Evolutionary conservation across 2,113 vertebrate species (phyloP).

Genomic region (Poeciliopsis retropinna): DNA sequence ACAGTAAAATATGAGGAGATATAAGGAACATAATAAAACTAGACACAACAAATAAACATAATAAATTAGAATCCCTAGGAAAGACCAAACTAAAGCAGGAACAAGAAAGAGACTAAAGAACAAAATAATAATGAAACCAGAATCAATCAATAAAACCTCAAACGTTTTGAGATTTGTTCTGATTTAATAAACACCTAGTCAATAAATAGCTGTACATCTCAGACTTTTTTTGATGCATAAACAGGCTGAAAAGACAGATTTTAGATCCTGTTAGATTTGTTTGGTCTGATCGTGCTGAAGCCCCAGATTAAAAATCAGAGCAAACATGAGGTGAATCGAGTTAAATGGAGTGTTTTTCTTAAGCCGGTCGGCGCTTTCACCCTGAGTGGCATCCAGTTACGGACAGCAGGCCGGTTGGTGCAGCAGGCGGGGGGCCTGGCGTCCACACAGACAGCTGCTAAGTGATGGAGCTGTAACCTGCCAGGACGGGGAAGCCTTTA

Average conservation of each 20-base stretch:
- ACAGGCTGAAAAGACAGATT: neutral
- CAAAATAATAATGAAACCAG: no score
- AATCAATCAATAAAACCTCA: no score
- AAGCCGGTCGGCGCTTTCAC: neutral
- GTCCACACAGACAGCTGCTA: constrained; percentile 24
- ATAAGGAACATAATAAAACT: no score
- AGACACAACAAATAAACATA: no score
- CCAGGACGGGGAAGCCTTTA: constrained; percentile 8
- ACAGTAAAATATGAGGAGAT: no score
- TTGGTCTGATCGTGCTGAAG: neutral
- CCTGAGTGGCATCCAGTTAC: constrained; percentile 28
- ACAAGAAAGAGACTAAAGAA: no score
- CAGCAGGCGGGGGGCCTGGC: constrained; percentile 4
- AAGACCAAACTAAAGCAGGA: no score
- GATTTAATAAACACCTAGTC: neutral
- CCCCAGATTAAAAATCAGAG: neutral
- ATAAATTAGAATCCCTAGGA: no score
- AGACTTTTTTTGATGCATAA: no score
- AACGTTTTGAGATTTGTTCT: no score
- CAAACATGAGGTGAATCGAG: neutral
- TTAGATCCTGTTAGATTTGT: neutral
- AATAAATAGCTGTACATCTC: neutral
- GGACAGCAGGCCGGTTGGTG: neutral
- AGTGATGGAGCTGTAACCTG: constrained; percentile 24
- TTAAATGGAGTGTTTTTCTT: neutral